These are phyloP conservation scores for Diarsia brunnea DNA, from an alignment of 2,888 invertebrate species.

Conservation along the genomic window DNA sequence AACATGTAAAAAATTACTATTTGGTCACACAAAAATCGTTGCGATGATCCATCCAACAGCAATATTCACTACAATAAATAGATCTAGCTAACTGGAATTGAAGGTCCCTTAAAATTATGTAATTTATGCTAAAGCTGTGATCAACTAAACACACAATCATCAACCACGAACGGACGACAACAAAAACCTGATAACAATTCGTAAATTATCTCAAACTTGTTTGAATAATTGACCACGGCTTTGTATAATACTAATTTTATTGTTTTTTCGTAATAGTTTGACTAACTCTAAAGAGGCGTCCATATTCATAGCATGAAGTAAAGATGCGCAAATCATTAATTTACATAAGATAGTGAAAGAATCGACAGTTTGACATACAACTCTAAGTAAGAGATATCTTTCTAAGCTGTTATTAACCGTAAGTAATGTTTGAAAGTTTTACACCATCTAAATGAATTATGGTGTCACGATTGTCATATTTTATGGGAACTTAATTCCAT, in stretches of 20 bases:
- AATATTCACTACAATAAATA: slow-evolving; percentile 89
- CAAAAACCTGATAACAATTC: slow-evolving; percentile 65
- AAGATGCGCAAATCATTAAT: slow-evolving; percentile 88
- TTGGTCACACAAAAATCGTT: slow-evolving; percentile 87
- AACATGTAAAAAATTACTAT: slow-evolving; percentile 88
- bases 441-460: slow-evolving; percentile 82
- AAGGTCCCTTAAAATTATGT: slow-evolving; percentile 91
- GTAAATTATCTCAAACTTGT: slow-evolving; percentile 67
- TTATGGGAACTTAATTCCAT: slow-evolving; percentile 90
- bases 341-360: slow-evolving; percentile 86
- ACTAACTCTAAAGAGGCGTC: slow-evolving; percentile 90
- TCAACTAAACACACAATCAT: slow-evolving; percentile 82
- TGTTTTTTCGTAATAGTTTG: slow-evolving; percentile 86
- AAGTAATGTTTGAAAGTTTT: slow-evolving; percentile 79
- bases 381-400: slow-evolving; percentile 84
- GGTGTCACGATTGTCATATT: slow-evolving; percentile 73
- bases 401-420: slow-evolving; percentile 79
- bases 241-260: slow-evolving; percentile 88
- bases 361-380: slow-evolving; percentile 81
- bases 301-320: slow-evolving; percentile 88
- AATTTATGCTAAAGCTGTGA: slow-evolving; percentile 87
- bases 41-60: slow-evolving; percentile 85
- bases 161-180: slow-evolving; percentile 58
- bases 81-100: slow-evolving; percentile 90
- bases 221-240: slow-evolving; percentile 87